phyloP scores from a whole-genome alignment of 2,888 invertebrate genomes.

The Pantelozetes paolii region DNA sequence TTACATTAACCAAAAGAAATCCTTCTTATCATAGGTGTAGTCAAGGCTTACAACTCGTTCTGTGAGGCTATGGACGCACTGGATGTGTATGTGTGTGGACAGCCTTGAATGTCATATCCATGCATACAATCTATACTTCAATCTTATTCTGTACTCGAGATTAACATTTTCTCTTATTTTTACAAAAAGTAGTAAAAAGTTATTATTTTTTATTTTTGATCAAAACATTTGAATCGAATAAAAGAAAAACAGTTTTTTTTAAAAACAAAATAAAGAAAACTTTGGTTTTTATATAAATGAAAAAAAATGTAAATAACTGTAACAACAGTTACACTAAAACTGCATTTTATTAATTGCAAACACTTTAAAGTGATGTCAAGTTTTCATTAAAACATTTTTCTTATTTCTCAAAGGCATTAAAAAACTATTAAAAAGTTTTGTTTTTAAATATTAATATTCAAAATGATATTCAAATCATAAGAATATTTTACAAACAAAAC shows the following conservation, averaged over 20 bases:
- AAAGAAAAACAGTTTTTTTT: background rate
- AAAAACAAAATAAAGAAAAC: background rate
- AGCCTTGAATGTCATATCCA: conserved; percentile 8
- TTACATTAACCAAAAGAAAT: background rate
- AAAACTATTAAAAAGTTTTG: too few species aligned
- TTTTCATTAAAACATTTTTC: background rate
- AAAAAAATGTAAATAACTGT: background rate
- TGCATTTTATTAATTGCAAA: too few species aligned
- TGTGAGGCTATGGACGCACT: background rate
- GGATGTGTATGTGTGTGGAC: background rate
- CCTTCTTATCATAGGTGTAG: conserved; percentile 32
- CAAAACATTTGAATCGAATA: background rate
- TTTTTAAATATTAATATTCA: too few species aligned
- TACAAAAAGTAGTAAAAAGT: background rate
- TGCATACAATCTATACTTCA: background rate
- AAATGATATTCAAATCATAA: too few species aligned
- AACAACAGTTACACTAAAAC: background rate
- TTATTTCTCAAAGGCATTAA: too few species aligned
- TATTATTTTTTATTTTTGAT: background rate
- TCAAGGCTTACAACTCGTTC: conserved; percentile 25
- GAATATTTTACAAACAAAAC: too few species aligned
- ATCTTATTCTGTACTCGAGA: background rate
- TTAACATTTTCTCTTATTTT: background rate
- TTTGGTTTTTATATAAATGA: too few species aligned
- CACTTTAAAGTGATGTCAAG: background rate